Conservation (phyloP, 2,113 vertebrate species). For the Odobenus rosmarus region DNA sequence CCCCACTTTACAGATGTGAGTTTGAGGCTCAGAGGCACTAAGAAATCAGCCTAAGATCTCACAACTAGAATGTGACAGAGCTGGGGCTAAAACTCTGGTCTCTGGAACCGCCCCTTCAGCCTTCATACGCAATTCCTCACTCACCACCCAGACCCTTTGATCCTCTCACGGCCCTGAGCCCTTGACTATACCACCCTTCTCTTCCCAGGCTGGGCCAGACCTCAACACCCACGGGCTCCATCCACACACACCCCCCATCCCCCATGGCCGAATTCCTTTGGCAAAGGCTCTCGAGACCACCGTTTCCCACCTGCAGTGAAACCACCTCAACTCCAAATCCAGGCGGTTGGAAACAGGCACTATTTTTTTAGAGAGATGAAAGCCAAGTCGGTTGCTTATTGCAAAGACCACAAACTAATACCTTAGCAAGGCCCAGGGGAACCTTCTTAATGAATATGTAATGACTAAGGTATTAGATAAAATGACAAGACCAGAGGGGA, state of each 20-base stretch:
- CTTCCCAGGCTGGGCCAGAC: neutral
- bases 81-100: neutral
- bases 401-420: neutral
- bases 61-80: neutral
- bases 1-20: neutral
- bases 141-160: neutral
- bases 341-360: neutral
- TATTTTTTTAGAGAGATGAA: conserved; percentile 29
- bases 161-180: rapidly evolving
- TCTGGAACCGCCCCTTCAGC: neutral
- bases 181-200: neutral
- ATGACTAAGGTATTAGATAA: neutral
- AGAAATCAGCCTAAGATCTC: neutral
- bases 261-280: rapidly evolving
- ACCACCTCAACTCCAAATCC: neutral
- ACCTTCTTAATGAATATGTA: neutral
- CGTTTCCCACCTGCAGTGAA: neutral
- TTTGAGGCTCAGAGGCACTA: neutral
- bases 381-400: neutral
- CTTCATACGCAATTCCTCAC: neutral
- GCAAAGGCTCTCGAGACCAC: neutral
- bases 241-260: rapidly evolving
- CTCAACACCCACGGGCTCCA: neutral
- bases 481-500: neutral
- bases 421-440: neutral